phyloP scores from a whole-genome alignment of 2,888 invertebrate genomes.

The Zygothrica quintamaculata region DNA sequence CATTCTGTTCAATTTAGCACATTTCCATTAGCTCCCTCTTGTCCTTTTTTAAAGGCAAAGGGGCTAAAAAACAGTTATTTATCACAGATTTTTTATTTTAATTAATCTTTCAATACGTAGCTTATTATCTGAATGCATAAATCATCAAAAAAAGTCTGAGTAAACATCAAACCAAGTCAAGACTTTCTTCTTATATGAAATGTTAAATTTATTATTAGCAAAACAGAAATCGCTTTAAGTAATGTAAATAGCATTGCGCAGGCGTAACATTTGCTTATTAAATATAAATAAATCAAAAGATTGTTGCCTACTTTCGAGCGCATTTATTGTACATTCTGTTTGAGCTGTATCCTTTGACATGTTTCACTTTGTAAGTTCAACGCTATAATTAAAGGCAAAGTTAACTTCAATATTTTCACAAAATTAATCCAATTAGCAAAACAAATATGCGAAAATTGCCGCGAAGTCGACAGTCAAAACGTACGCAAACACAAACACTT shows the following conservation, averaged over 20 bases:
- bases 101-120: no score
- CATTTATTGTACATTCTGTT: neutral
- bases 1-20: no score
- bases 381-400: slow-evolving; percentile 42
- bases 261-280: slow-evolving; percentile 10
- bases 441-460: slow-evolving; percentile 57
- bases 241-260: slow-evolving; percentile 15
- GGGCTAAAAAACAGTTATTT: no score
- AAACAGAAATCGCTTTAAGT: no score
- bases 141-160: no score
- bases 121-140: no score
- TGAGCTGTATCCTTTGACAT: neutral
- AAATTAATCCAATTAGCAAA: slow-evolving; percentile 70
- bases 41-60: no score
- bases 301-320: slow-evolving; percentile 22
- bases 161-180: no score
- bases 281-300: neutral
- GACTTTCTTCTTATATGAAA: no score
- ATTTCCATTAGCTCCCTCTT: no score
- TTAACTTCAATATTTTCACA: slow-evolving; percentile 60
- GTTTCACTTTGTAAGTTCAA: slow-evolving; percentile 1
- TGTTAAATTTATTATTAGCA: no score
- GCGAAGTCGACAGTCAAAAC: slow-evolving; percentile 21
- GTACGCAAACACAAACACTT: neutral
- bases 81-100: no score